Evolutionary conservation across 2,797 vertebrate genomes (phyloP).

Genomic region (Ctenochaetus hawaiiensis): DNA sequence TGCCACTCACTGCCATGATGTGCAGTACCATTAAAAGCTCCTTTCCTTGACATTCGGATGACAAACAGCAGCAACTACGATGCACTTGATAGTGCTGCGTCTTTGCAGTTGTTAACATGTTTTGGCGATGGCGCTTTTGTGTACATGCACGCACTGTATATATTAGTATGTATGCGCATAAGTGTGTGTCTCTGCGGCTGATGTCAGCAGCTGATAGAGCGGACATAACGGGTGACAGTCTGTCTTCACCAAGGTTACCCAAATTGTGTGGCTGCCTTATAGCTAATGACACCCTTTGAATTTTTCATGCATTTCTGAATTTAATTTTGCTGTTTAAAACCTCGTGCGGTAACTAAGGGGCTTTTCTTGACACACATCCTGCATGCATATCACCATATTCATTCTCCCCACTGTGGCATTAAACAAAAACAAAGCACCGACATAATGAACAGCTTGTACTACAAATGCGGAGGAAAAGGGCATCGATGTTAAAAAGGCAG

Average conservation of each 20-base stretch:
- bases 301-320: constrained; percentile 93
- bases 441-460: constrained; percentile 76
- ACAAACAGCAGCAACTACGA: constrained; percentile 92
- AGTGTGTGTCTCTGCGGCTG: constrained; percentile 85
- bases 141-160: constrained; percentile 52
- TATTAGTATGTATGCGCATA: constrained; percentile 32
- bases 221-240: constrained; percentile 93
- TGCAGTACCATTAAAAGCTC: constrained; percentile 92
- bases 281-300: constrained; percentile 93
- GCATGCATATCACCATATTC: constrained; percentile 76
- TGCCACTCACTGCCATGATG: constrained; percentile 89
- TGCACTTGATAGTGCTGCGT: constrained; percentile 91
- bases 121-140: constrained; percentile 78
- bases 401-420: constrained; percentile 56
- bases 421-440: constrained; percentile 77
- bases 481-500: constrained; percentile 72
- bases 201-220: constrained; percentile 93
- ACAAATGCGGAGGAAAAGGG: constrained; percentile 73
- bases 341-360: constrained; percentile 52
- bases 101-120: constrained; percentile 92
- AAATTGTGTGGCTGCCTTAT: constrained; percentile 91
- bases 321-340: constrained; percentile 89
- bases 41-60: constrained; percentile 92
- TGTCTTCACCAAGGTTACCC: constrained; percentile 95
- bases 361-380: constrained; percentile 65